Evolutionary conservation across 2,113 vertebrate genomes (phyloP).

Genomic region (Ammodytes dubius): DNA sequence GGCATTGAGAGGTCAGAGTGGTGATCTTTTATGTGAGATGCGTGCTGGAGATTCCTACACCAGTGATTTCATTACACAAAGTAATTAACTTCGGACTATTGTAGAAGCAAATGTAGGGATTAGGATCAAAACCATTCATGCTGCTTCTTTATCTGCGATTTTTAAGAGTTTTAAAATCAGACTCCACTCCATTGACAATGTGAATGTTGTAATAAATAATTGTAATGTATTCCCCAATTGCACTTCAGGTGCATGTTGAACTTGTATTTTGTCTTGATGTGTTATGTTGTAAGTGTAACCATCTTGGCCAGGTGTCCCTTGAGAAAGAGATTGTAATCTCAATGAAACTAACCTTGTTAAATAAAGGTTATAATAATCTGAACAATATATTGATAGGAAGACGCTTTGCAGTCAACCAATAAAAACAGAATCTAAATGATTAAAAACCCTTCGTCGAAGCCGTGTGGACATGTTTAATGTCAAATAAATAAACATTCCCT

Average conservation of each 20-base stretch:
- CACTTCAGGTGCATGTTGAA: too few relatives aligned
- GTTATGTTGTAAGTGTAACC: too few relatives aligned
- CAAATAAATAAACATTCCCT: constrained; percentile 52
- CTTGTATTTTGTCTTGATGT: too few relatives aligned
- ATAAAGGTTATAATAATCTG: neutral
- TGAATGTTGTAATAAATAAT: too few relatives aligned
- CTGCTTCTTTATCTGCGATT: constrained; percentile 5
- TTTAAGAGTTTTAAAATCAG: too few relatives aligned
- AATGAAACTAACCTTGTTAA: too few relatives aligned
- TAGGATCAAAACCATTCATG: constrained; percentile 43
- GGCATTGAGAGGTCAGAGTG: constrained; percentile 16
- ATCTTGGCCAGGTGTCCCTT: too few relatives aligned
- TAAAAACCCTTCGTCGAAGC: constrained; percentile 34
- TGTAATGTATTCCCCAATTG: too few relatives aligned
- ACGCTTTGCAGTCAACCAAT: constrained; percentile 23
- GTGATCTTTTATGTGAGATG: neutral
- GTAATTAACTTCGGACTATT: constrained; percentile 33
- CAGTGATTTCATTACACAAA: constrained; percentile 42
- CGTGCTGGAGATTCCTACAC: constrained; percentile 12
- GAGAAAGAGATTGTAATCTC: too few relatives aligned
- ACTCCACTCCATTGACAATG: too few relatives aligned
- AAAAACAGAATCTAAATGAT: constrained; percentile 16
- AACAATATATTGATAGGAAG: constrained; percentile 33
- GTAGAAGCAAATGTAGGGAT: constrained; percentile 28
- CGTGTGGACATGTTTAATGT: constrained; percentile 31